Base-by-base conservation (phyloP, 2,797 vertebrate genomes). In the Urocyon cinereoargenteus region DNA sequence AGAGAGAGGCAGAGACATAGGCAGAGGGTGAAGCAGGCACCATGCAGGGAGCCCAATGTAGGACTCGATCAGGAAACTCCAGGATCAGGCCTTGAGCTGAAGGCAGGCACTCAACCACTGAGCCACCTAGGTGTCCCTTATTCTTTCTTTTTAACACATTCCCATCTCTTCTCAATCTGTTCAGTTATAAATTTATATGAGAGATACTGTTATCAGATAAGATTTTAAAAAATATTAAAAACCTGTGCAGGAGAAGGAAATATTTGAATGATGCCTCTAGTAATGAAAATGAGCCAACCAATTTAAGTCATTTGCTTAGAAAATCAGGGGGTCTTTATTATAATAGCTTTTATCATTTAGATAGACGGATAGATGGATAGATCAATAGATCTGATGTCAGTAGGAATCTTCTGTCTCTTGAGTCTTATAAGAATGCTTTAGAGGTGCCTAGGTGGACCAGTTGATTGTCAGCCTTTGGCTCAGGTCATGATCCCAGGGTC, bases 151-250 rank as follows among this genome's bases (percentile, higher is more conserved):
- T 31, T 64, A 88, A 53, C n/a, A 49, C 16, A 92, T 55, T 89
- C 89, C 4, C 16, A 72, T 34, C 2, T 77, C 86, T 96, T 82
- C 36, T 86, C 70, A 87, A n/a, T 19, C 26, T 92, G 11, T 55
- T 84, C 34, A 91, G 28, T 79, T 94, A 73, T 77, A 88, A 86
- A 84, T 57, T 95, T 91, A 89, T 28, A 72, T 64, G 55, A 94
- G 31, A 89, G 51, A 90, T 49, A 5, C 21, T 57, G 31, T 59
- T 84, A 78, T 34, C 72, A 31, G 49, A 86, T 81, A 86, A 66
- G 7, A 87, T 61, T 81, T 45, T 34, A 94, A 81, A 86, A 72
- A 91, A 49, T 1, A 72, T 36, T 96, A 1, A 40, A 87, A 94
- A 83, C 64, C 64, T 91, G 45, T 34, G 5, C 24, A 14, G 77